Evolutionary conservation across 2,888 invertebrate genomes (phyloP), one percentile per base, ranked within the genome.

Genomic region (Dolichomitus sp.): DNA sequence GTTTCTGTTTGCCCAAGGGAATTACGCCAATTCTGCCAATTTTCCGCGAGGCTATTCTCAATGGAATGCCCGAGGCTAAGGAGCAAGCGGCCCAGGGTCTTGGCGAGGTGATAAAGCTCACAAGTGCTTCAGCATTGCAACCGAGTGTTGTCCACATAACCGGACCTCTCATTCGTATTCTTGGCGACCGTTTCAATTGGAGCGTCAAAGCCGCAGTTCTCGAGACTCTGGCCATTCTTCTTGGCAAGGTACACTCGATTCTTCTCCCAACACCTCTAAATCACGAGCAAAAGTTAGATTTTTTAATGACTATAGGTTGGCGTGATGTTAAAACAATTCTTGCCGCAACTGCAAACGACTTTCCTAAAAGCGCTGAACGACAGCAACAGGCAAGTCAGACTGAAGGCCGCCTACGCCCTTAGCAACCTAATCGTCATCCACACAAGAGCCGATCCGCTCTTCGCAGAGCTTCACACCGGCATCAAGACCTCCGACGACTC

Each of bases 311-410:
- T 37, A 27, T 92, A 98, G 97, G 99, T 99, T 84, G 99, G 99
- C 59, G 96, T 97, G 48, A 97, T 98, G 97, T 94, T 99, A 93
- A 99, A 99, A 94, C 99, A 99, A 93, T 99, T 99, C 95, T 95
- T 99, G 90, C 99, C 99, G 1, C 99, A 99, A 94, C 95, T 99
- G 50, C 99, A 99, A 95, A 99, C 99, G 1, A 99, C 99, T 19
- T 99, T 99, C 94, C 95, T 99, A 72, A 99, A 99, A 94, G 98
- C 99, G 4, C 95, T 99, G 75, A 97, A 97, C 92, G 99, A 99
- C 94, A 96, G 97, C 33, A 97, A 97, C 93, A 95, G 99, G 78
- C 95, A 96, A 85, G 99, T 99, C 19, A 95, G 99, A 82, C 95
- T 99, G 87, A 97, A 97, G 94, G 98, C 99, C 9, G 99, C 98